Base-by-base conservation (phyloP, 2,797 vertebrate species). In the Knipowitschia caucasica region DNA sequence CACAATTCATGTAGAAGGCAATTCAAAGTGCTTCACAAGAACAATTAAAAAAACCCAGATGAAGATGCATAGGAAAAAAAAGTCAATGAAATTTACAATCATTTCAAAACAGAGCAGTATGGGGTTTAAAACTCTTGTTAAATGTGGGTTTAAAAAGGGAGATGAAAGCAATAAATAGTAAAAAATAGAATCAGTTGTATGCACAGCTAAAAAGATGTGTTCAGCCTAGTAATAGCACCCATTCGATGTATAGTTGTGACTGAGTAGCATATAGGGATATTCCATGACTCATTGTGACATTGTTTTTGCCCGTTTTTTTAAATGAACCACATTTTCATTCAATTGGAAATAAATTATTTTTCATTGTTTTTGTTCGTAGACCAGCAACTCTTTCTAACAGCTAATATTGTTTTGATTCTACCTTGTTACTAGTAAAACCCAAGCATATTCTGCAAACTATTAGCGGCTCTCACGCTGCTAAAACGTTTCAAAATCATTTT, bases 391-490 rank as follows among this genome's bases (percentile, higher is more conserved):
- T 35, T 35, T 36, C 35, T 17, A 3, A 36, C 18, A 14, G 12
- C 14, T 34, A 4, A 11, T 1, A 38, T 17, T 18, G 17, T 38
- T 38, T 38, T 8, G 18, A 36, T 15, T 36, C 5, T 36, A 14
- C 34, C 18, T 20, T 39, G 6, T 25, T 20, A 9, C 42, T 10
- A 11, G n/a, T 45, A n/a, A 7, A 27, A 26, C 5, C 23, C 40
- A 46, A 14, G 11, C 15, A 1, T 4, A 2, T 20, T 49, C 45
- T 4, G 12, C n/a, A 47, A 47, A 49, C 15, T 31, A n/a, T 49
- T 49, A 31, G 45, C n/a, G n/a, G n/a, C n/a, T n/a, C n/a, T 49
- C 45, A 31, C 14, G 29, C 27, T 20, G 11, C 43, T 10, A 29
- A 21, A 5, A n/a, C 9, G 7, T n/a, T 7, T 3, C 24, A 45